Evolutionary conservation across 2,113 vertebrate species (phyloP).

Genomic region (Tetrao urogallus): DNA sequence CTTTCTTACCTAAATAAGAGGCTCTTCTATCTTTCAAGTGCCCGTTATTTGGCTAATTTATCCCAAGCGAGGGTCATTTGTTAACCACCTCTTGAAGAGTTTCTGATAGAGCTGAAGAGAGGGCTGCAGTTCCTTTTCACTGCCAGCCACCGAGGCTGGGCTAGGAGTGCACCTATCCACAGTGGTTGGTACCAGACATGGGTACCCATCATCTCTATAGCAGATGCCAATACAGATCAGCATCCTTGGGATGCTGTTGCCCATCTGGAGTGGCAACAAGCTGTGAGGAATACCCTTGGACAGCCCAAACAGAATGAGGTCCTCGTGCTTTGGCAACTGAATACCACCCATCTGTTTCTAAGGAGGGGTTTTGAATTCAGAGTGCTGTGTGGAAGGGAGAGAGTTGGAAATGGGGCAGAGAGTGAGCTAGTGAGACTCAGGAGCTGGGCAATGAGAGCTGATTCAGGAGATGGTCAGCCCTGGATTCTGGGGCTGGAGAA

Average conservation of each 20-base stretch:
- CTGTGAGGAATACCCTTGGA: background rate
- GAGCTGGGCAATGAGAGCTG: no score
- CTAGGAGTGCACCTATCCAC: background rate
- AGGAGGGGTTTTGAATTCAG: background rate
- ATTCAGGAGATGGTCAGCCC: background rate
- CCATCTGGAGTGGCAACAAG: background rate
- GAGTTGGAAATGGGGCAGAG: background rate
- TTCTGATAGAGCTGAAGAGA: background rate
- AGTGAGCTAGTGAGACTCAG: background rate
- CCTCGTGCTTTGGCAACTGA: background rate
- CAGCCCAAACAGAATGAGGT: background rate
- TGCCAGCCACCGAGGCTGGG: background rate
- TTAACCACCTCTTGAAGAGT: background rate
- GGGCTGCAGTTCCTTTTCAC: background rate
- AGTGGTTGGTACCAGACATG: background rate
- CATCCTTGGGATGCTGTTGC: background rate
- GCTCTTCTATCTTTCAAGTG: background rate
- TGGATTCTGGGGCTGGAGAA: background rate
- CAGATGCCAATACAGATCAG: background rate
- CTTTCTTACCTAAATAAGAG: background rate
- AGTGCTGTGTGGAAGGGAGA: background rate
- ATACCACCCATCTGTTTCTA: background rate
- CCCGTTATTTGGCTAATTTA: background rate
- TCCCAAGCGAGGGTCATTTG: conserved; percentile 1
- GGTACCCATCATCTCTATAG: background rate